Base-by-base conservation (phyloP, 2,888 invertebrate species). In the Acanthosoma haemorrhoidale region DNA sequence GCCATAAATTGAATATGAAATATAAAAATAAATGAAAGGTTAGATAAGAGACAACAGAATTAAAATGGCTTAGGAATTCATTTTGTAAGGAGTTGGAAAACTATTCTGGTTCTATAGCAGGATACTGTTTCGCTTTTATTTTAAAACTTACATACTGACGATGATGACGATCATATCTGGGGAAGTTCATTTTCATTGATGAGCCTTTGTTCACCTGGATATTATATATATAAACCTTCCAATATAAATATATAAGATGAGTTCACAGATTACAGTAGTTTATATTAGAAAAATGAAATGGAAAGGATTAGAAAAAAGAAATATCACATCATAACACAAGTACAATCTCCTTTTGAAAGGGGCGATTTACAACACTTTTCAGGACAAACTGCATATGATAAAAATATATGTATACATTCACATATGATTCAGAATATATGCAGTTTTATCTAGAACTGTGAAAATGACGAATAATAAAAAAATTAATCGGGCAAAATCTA, bases 91-190 rank as follows among this genome's bases (percentile, higher is more conserved):
- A 41, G 15, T 39, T 15, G 64, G 39, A 64, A 41, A 51, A 29
- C 64, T 64, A 64, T 41, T 29, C 16, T 29, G 64, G 41, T 64
- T 41, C 64, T 64, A 64, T 39, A 64, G 29, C 25, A 15, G 64
- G 64, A 38, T 64, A 36, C 25, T 64, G 64, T 64, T 64, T 64
- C 64, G 64, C 29, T 67, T 67, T 32, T 51, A 41, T 32, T 57
- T 60, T 60, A 60, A 32, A 67, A 67, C 67, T 67, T 67, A 67
- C 67, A 41, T 36, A 67, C 43, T 51, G 67, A 41, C 36, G 67
- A 64, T 25, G 64, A 41, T 18, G 57, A 15, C 25, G 38, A 18
- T 34, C 57, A 39, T 39, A 57, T 32, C 32, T 43, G 41, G 32
- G n/a, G 67, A 57, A 34, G 36, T 57, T 67, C 67, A 51, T 51